Base-by-base conservation (phyloP, 2,113 vertebrate genomes). In the Azemiops feae region DNA sequence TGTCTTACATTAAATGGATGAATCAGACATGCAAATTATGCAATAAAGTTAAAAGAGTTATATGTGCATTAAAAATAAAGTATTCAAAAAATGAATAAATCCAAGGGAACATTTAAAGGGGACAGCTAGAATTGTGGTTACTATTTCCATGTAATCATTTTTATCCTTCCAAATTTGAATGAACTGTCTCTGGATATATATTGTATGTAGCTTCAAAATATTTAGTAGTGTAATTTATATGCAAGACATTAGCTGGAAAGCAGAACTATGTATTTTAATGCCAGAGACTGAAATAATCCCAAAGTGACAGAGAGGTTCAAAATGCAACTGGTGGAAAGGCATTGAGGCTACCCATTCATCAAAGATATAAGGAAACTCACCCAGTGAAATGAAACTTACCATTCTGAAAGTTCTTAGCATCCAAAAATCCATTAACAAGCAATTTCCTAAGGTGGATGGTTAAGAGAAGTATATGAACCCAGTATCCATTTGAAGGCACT, bases 191-290 rank as follows among this genome's bases (percentile, higher is more conserved):
- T 43, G 85, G 10, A 10, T 85, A 88, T 87, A 69, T 58, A 88
- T 93, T 93, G 58, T 81, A 52, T 90, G 39, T 92, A 0, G 0
- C 6, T 89, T 54, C 64, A 94, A 90, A 50, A 34, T 74, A 87
- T 47, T 92, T 74, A 0, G 0, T 81, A 47, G 8, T 47, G 22
- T 16, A 39, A 16, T 64, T 89, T 86, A 47, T 57, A 11, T 34
- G 34, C 54, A 60, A 18, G 91, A 54, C 10, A 0, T 57, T 87
- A 47, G 12, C 47, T 57, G 45, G 27, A 23, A 89, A 93, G 39
- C 8, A 86, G 74, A 60, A 60, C 27, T 57, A 22, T 34, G 25
- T 85, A n/a, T 58, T 45, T 52, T 50, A 30, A 55, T 58, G 54
- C 74, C 88, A 58, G 88, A 50, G 53, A 50, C 39, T 53, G 54